Percentiles rank a stretch among this genome's conserved stretches.
phyloP scores from a whole-genome alignment of 2,888 invertebrate species.

The Metallyticus violacea region DNA sequence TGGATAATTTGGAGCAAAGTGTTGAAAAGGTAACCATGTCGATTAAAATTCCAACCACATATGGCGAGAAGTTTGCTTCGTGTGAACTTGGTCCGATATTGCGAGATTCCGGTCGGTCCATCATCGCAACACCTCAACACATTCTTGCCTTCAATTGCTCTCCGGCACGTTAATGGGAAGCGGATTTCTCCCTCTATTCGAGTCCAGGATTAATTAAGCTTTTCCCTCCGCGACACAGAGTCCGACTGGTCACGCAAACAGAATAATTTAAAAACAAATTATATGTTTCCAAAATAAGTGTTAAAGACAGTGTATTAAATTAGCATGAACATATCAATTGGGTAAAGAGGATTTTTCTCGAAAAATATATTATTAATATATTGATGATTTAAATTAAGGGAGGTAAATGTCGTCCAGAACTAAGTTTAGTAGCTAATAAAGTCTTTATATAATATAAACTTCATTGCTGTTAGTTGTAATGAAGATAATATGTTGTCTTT shows the following conservation, averaged over 20 bases:
- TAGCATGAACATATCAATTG: too few relatives aligned
- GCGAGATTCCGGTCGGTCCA: background rate
- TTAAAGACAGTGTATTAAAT: too few relatives aligned
- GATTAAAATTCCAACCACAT: background rate
- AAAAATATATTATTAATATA: too few relatives aligned
- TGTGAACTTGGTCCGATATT: background rate
- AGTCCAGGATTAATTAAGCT: conserved; percentile 10
- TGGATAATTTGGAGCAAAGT: background rate
- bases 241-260: background rate
- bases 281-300: too few relatives aligned
- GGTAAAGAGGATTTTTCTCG: too few relatives aligned
- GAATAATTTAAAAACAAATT: background rate
- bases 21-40: background rate
- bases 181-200: background rate
- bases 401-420: too few relatives aligned
- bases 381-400: too few relatives aligned
- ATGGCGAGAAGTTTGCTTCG: background rate
- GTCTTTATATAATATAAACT: too few relatives aligned
- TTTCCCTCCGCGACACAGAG: background rate
- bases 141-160: conserved; percentile 9
- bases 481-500: too few relatives aligned
- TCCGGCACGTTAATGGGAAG: conserved; percentile 11
- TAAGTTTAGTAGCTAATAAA: too few relatives aligned
- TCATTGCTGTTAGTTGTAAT: too few relatives aligned
- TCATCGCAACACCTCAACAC: background rate